Conservation (phyloP, 35 echinoderm and acorn worm species). For the Patiria miniata region DNA sequence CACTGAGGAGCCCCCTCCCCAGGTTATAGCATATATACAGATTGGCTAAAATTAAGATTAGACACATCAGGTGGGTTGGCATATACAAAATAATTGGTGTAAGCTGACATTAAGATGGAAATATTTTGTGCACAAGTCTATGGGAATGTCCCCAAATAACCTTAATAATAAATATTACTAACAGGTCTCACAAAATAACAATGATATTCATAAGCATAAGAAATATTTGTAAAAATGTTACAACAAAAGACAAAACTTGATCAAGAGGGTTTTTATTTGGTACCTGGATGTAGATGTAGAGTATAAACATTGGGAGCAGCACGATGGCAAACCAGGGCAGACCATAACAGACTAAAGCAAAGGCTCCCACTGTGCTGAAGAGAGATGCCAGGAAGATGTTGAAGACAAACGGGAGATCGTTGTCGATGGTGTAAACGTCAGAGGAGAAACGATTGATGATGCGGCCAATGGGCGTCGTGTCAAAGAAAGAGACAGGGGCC, state of each 20-base stretch:
- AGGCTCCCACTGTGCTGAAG: slow-evolving; percentile 69
- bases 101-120: too few species aligned
- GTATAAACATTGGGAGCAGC: slow-evolving; percentile 73
- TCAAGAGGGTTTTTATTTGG: not conserved
- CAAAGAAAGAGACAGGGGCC: slow-evolving; percentile 96
- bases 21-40: too few species aligned
- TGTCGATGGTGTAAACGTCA: slow-evolving; percentile 88
- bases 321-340: slow-evolving; percentile 88
- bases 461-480: slow-evolving; percentile 85
- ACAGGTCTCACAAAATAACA: too few species aligned
- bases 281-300: slow-evolving; percentile 91
- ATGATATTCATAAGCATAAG: too few species aligned
- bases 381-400: slow-evolving; percentile 91
- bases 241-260: not conserved
- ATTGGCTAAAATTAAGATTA: too few species aligned
- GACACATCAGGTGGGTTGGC: too few species aligned
- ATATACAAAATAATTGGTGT: too few species aligned
- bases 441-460: slow-evolving; percentile 98
- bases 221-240: not conserved
- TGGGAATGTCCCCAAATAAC: too few species aligned
- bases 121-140: too few species aligned
- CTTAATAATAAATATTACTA: too few species aligned
- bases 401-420: slow-evolving; percentile 82
- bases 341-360: slow-evolving; percentile 84
- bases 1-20: too few species aligned